Conservation (phyloP, 2,888 invertebrate genomes). For the Agonopterix heracliana region DNA sequence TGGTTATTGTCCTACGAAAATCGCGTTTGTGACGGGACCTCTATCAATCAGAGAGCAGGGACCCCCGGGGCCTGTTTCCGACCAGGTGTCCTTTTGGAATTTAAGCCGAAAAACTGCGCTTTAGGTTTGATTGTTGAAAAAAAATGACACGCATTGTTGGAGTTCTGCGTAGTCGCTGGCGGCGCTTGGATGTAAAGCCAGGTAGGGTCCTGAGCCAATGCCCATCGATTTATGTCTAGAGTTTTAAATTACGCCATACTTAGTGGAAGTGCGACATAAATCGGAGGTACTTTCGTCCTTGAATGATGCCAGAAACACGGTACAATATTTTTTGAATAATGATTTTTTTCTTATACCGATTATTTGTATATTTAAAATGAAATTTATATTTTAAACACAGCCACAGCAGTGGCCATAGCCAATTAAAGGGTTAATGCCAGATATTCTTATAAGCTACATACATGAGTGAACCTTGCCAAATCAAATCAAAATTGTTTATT, state of each 20-base stretch:
- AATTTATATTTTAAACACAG: too few relatives aligned
- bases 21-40: slow-evolving; percentile 56
- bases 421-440: too few relatives aligned
- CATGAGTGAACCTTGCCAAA: too few relatives aligned
- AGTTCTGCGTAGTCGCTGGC: slow-evolving; percentile 58
- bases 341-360: too few relatives aligned
- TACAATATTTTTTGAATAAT: too few relatives aligned
- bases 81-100: slow-evolving; percentile 74
- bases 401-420: too few relatives aligned
- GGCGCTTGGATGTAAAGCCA: slow-evolving; percentile 40
- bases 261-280: slow-evolving; percentile 7
- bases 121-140: slow-evolving; percentile 52
- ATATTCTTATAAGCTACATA: too few relatives aligned
- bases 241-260: slow-evolving; percentile 23
- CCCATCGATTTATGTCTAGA: slow-evolving; percentile 27
- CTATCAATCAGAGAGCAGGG: slow-evolving; percentile 63
- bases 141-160: slow-evolving; percentile 60
- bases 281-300: background rate
- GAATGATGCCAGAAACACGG: too few relatives aligned
- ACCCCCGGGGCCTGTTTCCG: slow-evolving; percentile 73
- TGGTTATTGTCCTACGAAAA: slow-evolving; percentile 46
- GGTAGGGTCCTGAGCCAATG: slow-evolving; percentile 37
- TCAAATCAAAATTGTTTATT: too few relatives aligned
- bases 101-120: slow-evolving; percentile 69
- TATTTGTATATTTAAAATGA: too few relatives aligned